Evolutionary conservation across 2,797 vertebrate species (phyloP).

Genomic region (Streptopelia turtur): DNA sequence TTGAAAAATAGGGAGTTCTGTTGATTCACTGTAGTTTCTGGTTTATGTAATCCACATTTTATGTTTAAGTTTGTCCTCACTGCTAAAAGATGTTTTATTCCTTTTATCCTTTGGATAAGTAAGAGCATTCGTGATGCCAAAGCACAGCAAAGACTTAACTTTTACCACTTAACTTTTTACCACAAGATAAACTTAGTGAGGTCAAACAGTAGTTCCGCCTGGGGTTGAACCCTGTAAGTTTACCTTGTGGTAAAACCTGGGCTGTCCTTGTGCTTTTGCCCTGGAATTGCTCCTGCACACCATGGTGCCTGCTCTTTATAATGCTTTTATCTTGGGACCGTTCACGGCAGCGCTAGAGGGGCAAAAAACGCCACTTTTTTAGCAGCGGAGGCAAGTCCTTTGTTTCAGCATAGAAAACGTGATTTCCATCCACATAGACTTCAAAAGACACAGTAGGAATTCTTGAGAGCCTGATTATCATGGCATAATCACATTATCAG

Average conservation of each 20-base stretch:
- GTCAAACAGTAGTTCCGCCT: not conserved
- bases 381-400: conserved; percentile 29
- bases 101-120: not conserved
- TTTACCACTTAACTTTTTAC: not conserved
- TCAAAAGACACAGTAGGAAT: conserved; percentile 65
- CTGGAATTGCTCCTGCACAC: not conserved
- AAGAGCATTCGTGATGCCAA: not conserved
- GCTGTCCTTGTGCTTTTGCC: not conserved
- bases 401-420: conserved; percentile 59
- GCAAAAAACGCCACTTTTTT: not conserved
- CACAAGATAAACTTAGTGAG: not conserved
- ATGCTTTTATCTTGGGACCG: not conserved
- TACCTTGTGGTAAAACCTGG: not conserved
- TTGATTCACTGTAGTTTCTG: not conserved
- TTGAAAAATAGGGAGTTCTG: not conserved
- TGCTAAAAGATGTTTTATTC: not conserved
- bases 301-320: not conserved
- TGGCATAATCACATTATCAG: conserved; percentile 61
- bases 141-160: not conserved
- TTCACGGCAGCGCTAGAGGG: conserved; percentile 43
- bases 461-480: conserved; percentile 62
- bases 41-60: not conserved
- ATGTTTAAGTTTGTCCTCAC: not conserved
- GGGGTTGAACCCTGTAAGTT: not conserved
- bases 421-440: conserved; percentile 44